Evolutionary conservation across 1,140 invertebrate species (phyloP).

Genomic region (Drosophila serrata): DNA sequence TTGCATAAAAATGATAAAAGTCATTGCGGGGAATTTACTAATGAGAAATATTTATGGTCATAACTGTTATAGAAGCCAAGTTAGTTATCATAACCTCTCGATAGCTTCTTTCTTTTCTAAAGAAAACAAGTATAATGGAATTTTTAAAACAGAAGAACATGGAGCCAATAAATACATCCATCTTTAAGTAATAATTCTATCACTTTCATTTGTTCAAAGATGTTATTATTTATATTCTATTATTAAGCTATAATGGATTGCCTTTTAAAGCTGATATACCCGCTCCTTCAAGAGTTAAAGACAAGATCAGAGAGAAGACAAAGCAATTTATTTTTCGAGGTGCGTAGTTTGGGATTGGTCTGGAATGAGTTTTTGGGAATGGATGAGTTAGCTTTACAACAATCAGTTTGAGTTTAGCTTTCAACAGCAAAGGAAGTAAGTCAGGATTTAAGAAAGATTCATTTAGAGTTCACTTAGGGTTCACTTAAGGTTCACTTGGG

Average conservation of each 20-base stretch:
- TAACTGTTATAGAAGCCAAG: constrained; percentile 7
- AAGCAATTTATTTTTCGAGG: constrained; percentile 16
- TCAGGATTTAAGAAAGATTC: too few species aligned
- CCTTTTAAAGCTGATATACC: constrained; percentile 7
- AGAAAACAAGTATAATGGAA: background rate
- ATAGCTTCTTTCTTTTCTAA: constrained; percentile 1
- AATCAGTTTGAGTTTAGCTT: constrained; percentile 1
- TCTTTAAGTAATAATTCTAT: constrained; percentile 2
- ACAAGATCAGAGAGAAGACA: background rate
- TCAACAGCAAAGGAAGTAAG: background rate
- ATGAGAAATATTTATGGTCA: constrained; percentile 20
- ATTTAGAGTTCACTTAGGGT: background rate
- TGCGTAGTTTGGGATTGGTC: constrained; percentile 12
- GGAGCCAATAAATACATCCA: background rate
- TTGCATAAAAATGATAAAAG: constrained; percentile 26
- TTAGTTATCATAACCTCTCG: constrained; percentile 7
- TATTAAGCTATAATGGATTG: background rate
- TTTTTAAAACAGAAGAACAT: background rate
- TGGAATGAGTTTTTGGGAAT: background rate
- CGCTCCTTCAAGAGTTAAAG: background rate
- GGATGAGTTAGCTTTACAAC: background rate
- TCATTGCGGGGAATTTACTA: constrained; percentile 12
- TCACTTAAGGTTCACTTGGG: too few species aligned
- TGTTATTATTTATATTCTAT: background rate
- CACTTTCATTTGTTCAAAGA: background rate